Evolutionary conservation across 2,113 vertebrate species (phyloP).

Genomic region (Pelodiscus sinensis): DNA sequence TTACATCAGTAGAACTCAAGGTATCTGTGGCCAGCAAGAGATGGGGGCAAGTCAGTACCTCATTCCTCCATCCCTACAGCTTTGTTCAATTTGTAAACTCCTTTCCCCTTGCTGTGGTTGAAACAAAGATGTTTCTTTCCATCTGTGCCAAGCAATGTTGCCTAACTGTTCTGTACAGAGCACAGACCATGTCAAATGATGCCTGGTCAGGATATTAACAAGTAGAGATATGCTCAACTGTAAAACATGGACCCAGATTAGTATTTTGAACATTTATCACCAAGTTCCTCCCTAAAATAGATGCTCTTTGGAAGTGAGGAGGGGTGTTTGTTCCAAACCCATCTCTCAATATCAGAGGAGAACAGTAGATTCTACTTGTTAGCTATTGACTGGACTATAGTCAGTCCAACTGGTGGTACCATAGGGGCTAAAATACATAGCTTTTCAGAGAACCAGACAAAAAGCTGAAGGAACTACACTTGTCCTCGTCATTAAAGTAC

Average conservation of each 20-base stretch:
- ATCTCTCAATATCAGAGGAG: neutral
- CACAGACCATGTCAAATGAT: neutral
- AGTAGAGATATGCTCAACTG: neutral
- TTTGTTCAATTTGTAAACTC: neutral
- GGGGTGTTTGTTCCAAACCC: neutral
- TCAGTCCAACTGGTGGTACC: neutral
- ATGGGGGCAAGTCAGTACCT: accelerated
- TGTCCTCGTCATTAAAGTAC: neutral
- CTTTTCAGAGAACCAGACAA: neutral
- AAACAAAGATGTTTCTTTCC: neutral
- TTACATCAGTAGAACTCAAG: neutral
- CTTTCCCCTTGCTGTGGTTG: neutral
- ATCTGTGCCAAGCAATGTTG: neutral
- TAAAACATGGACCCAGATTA: neutral
- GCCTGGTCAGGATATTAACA: neutral
- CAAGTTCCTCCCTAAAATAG: neutral
- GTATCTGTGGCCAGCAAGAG: accelerated
- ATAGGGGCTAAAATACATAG: neutral
- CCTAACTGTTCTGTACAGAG: neutral
- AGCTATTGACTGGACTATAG: neutral
- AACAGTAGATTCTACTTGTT: neutral
- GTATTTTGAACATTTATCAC: neutral
- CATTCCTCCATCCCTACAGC: neutral
- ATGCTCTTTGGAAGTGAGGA: neutral
- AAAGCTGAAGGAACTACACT: neutral